Evolutionary conservation across 1,140 invertebrate genomes (phyloP).

Genomic region (Solenopsis invicta): DNA sequence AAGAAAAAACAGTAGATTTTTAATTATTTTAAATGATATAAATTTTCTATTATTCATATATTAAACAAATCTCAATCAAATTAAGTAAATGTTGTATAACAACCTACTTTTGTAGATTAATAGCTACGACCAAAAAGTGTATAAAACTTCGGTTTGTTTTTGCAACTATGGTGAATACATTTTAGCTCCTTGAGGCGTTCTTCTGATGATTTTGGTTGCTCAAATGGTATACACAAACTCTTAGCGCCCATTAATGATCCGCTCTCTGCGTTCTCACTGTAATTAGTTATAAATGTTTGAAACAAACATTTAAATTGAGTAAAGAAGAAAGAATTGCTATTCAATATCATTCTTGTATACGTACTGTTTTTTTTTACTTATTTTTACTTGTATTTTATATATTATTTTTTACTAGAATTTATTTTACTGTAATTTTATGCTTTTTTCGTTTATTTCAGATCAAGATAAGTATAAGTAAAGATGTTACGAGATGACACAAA

Average conservation of each 20-base stretch:
- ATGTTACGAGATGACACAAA: too few species aligned
- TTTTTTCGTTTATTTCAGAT: too few species aligned
- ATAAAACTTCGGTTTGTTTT: slow-evolving; percentile 93
- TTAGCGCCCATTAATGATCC: slow-evolving; percentile 99
- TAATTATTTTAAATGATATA: neutral
- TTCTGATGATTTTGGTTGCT: slow-evolving; percentile 91
- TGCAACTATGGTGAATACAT: slow-evolving; percentile 97
- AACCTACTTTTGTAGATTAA: slow-evolving; percentile 86
- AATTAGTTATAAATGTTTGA: slow-evolving; percentile 70
- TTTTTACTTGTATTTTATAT: too few species aligned
- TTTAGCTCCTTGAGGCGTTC: slow-evolving; percentile 88
- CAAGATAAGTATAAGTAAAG: too few species aligned
- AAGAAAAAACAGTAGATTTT: neutral
- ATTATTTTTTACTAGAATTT: too few species aligned
- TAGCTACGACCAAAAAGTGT: slow-evolving; percentile 99
- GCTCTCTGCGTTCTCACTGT: slow-evolving; percentile 88
- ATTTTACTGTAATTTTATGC: too few species aligned
- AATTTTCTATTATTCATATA: neutral
- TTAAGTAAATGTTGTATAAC: neutral
- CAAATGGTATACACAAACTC: slow-evolving; percentile 98
- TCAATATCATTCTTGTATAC: neutral
- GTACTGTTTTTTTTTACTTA: too few species aligned
- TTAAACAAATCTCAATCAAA: neutral
- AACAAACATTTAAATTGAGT: slow-evolving; percentile 4
- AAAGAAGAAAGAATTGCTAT: neutral